Percentiles rank a stretch among this genome's conserved stretches.
These are phyloP conservation scores for Sparus aurata DNA, from an alignment of 2,797 vertebrate genomes.

Conservation along the genomic window DNA sequence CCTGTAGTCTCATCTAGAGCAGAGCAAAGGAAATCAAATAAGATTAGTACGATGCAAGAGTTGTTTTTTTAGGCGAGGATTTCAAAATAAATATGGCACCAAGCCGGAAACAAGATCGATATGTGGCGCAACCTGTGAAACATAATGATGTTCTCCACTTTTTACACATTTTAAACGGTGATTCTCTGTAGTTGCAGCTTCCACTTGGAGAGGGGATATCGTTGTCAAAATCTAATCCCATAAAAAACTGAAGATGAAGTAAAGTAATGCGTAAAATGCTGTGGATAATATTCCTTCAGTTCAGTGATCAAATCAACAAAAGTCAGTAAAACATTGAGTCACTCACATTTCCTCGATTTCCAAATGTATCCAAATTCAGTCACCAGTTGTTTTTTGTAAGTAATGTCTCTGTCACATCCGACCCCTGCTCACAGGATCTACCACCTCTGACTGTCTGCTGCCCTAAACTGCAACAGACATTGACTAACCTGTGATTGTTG, in stretches of 20 bases:
- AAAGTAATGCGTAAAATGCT: background rate
- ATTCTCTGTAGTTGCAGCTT: background rate
- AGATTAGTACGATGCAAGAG: background rate
- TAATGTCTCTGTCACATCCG: conserved; percentile 15
- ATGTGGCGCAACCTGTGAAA: conserved; percentile 55
- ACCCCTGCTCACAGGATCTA: conserved; percentile 16
- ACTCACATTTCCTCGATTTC: conserved; percentile 60
- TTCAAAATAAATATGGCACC: conserved; percentile 60
- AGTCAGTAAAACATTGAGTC: conserved; percentile 9
- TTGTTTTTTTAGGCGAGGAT: conserved; percentile 39
- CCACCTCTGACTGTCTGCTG: conserved; percentile 35
- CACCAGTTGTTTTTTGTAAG: conserved; percentile 4
- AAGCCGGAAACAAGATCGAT: conserved; percentile 61
- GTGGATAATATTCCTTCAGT: background rate
- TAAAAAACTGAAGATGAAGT: background rate
- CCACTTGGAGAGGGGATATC: background rate
- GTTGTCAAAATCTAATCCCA: background rate
- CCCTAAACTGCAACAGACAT: conserved; percentile 44
- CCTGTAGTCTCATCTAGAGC: conserved; percentile 70
- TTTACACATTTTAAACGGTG: conserved; percentile 2
- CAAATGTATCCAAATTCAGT: conserved; percentile 35
- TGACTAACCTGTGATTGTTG: conserved; percentile 72
- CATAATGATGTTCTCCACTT: background rate
- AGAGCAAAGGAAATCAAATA: conserved; percentile 17
- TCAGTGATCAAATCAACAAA: background rate